Evolutionary conservation across 2,113 vertebrate genomes (phyloP).

Genomic region (Tragelaphus buxtoni): DNA sequence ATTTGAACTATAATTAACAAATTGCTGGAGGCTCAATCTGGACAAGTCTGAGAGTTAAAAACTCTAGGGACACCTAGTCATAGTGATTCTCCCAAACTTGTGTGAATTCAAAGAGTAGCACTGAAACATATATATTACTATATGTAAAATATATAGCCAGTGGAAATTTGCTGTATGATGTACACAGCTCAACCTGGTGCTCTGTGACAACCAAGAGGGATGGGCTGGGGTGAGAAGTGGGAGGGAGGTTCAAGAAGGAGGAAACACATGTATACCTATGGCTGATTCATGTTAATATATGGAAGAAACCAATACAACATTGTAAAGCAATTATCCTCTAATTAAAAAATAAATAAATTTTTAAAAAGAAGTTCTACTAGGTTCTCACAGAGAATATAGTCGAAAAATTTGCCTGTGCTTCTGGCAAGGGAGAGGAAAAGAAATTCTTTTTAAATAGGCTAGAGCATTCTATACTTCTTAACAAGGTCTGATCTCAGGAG

Average conservation of each 20-base stretch:
- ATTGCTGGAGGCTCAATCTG: neutral
- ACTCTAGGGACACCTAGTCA: neutral
- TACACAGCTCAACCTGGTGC: too few relatives aligned
- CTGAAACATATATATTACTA: neutral
- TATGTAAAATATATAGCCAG: neutral
- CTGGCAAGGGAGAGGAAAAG: neutral
- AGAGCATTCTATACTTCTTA: neutral
- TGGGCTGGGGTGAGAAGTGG: neutral
- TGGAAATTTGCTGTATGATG: neutral
- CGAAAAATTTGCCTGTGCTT: neutral
- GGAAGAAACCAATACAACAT: neutral
- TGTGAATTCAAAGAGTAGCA: neutral
- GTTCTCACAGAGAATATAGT: neutral
- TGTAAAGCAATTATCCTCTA: neutral
- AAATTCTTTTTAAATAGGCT: neutral
- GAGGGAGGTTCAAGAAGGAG: neutral
- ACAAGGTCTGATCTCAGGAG: neutral
- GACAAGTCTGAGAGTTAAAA: neutral
- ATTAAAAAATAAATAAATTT: neutral
- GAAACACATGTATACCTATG: neutral
- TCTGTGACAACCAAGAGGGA: neutral
- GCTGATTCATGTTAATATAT: neutral
- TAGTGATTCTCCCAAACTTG: neutral
- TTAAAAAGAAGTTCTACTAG: neutral
- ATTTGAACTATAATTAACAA: neutral